A percentile compares a stretch with the other conserved stretches of the same genome.
Conservation (phyloP, 2,797 vertebrate genomes). For the Sylvilagus floridanus region DNA sequence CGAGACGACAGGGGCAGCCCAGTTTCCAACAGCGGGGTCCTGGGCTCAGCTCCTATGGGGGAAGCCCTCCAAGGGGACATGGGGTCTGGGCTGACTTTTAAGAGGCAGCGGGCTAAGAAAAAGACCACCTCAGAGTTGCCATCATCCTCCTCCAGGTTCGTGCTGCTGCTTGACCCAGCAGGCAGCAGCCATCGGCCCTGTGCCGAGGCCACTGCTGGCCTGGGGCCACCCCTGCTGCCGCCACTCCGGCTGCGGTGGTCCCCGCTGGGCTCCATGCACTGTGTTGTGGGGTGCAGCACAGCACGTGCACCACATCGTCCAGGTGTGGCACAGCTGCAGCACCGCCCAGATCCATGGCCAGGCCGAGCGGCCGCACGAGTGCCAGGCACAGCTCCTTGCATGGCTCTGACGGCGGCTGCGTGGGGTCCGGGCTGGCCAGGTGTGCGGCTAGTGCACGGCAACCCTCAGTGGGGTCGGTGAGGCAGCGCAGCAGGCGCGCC, state of each 20-base stretch:
- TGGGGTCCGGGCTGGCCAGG: constrained; percentile 86
- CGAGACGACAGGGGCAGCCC: background rate
- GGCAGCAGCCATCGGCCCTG: constrained; percentile 82
- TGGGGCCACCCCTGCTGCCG: constrained; percentile 80
- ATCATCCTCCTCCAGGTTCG: constrained; percentile 79
- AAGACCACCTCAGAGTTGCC: constrained; percentile 64
- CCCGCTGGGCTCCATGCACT: constrained; percentile 79
- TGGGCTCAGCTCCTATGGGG: background rate
- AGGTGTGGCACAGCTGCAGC: constrained; percentile 90
- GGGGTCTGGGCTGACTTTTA: constrained; percentile 6
- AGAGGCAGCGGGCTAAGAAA: background rate
- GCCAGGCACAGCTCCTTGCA: constrained; percentile 95
- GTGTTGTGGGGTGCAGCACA: constrained; percentile 87
- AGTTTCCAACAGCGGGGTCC: background rate
- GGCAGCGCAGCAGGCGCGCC: constrained; percentile 88
- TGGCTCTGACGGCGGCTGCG: constrained; percentile 89
- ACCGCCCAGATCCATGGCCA: constrained; percentile 91
- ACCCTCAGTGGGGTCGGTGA: no score
- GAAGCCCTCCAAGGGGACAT: background rate
- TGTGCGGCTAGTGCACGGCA: constrained; percentile 88
- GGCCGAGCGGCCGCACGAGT: constrained; percentile 90
- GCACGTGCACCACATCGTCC: constrained; percentile 89
- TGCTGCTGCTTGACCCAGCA: constrained; percentile 62
- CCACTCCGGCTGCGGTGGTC: constrained; percentile 81
- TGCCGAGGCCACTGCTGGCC: constrained; percentile 71